These are phyloP conservation scores for Trachythela sp. DNA, from an alignment of 64 coral and sea anemone species.

Conservation along the genomic window DNA sequence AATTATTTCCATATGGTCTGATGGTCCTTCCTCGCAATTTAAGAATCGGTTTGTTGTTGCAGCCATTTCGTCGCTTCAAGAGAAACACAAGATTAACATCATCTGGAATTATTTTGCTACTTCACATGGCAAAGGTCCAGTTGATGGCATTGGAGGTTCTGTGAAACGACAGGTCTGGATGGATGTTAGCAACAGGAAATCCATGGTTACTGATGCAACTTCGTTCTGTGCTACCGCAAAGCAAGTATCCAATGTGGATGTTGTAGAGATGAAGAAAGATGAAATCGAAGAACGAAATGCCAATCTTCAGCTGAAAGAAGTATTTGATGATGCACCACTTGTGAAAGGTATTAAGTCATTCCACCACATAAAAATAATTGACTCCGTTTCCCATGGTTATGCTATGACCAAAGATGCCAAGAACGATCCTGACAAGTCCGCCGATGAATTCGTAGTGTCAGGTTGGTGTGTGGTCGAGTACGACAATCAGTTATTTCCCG, in stretches of 20 bases:
- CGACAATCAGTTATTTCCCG: background rate
- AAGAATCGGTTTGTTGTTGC: constrained; percentile 50
- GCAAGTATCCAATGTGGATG: background rate
- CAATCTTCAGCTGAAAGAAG: background rate
- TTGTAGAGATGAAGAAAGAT: background rate
- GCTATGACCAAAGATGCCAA: background rate
- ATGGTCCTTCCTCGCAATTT: constrained; percentile 54
- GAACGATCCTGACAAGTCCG: background rate
- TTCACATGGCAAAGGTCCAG: too few relatives aligned
- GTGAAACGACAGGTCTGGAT: too few relatives aligned
- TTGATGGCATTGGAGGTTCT: too few relatives aligned
- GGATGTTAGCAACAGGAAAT: background rate
- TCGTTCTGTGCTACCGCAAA: background rate
- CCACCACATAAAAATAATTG: background rate
- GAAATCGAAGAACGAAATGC: background rate
- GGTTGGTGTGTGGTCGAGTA: background rate
- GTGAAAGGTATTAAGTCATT: background rate
- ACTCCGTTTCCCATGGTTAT: background rate
- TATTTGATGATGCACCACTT: background rate
- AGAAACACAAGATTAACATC: too few relatives aligned
- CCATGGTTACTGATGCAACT: background rate
- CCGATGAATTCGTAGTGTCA: background rate
- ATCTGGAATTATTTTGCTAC: too few relatives aligned
- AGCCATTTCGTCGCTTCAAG: constrained; percentile 50
- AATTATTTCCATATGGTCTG: constrained; percentile 47